phyloP scores from a whole-genome alignment of 2,113 vertebrate species.

The Vombatus ursinus region DNA sequence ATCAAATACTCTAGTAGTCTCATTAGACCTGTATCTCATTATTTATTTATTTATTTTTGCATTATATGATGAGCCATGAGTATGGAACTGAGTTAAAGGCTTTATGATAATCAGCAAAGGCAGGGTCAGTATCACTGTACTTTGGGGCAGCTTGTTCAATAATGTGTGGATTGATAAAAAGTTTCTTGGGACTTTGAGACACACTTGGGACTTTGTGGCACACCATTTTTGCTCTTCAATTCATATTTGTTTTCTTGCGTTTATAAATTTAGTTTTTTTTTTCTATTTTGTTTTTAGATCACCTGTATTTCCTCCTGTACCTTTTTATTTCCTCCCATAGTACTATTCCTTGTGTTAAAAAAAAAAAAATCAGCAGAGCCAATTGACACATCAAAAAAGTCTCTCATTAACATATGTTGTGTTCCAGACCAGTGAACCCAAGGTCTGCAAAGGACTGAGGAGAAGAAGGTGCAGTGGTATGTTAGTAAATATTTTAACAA shows the following conservation, averaged over 20 bases:
- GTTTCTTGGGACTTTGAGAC: neutral
- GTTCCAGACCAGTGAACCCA: neutral
- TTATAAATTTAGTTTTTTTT: neutral
- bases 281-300: neutral
- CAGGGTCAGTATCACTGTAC: neutral
- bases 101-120: neutral
- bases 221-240: neutral
- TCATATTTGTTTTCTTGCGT: neutral
- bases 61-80: neutral
- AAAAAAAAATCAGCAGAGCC: neutral
- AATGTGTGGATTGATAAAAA: neutral
- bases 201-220: no score
- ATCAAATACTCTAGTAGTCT: neutral
- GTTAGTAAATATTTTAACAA: neutral
- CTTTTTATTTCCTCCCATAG: neutral
- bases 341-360: neutral
- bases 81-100: neutral
- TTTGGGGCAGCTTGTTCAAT: neutral
- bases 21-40: neutral
- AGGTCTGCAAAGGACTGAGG: neutral
- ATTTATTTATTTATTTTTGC: neutral
- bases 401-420: neutral
- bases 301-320: neutral
- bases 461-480: neutral
- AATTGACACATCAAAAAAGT: neutral